Evolutionary conservation across 2,113 vertebrate species (phyloP).

Genomic region (Corydoras maculifer): DNA sequence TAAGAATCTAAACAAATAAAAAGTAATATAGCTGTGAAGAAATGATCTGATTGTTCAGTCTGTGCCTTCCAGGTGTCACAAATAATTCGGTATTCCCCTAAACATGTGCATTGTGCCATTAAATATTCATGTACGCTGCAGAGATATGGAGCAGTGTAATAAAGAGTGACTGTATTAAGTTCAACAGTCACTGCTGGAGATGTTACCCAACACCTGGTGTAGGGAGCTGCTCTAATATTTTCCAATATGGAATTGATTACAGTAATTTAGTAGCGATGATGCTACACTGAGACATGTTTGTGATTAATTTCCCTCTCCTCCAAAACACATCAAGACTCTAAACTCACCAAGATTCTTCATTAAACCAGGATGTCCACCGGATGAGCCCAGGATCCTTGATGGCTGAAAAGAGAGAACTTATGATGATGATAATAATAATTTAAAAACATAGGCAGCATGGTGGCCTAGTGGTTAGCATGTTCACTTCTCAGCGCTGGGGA

Average conservation of each 20-base stretch:
- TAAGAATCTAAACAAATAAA: no score
- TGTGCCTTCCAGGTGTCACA: background rate
- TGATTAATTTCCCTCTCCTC: background rate
- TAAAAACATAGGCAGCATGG: no score
- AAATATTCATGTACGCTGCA: no score
- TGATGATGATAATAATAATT: no score
- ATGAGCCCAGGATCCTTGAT: conserved; percentile 45
- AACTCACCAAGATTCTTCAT: conserved; percentile 62
- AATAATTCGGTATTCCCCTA: background rate
- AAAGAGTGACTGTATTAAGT: conserved; percentile 1
- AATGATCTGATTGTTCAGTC: background rate
- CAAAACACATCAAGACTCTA: conserved; percentile 7
- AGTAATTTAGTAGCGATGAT: no score
- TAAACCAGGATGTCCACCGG: conserved; percentile 50
- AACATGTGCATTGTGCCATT: background rate
- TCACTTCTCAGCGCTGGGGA: no score
- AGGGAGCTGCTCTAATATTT: no score
- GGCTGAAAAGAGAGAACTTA: conserved; percentile 51
- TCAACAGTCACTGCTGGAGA: conserved; percentile 4
- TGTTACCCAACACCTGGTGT: no score
- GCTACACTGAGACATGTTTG: background rate
- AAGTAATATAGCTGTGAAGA: background rate
- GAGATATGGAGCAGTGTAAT: no score
- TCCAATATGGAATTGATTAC: no score
- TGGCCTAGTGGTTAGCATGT: no score